Evolutionary conservation across 2,113 vertebrate genomes (phyloP), one percentile per base, ranked within the genome.

Genomic region (Nestor notabilis): DNA sequence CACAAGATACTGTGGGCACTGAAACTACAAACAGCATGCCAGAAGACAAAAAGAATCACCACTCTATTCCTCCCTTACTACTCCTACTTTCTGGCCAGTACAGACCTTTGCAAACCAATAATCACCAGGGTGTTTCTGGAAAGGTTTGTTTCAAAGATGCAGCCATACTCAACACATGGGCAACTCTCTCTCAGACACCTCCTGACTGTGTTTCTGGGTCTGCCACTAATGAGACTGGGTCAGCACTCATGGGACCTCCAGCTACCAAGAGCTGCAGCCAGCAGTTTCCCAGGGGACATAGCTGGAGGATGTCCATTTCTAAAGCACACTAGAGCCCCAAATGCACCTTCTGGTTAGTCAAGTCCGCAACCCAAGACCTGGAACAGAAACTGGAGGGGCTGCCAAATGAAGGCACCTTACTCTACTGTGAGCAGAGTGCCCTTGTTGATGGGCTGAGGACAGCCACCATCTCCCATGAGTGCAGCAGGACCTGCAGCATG

Each of bases 121-220:
- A 80, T 27, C n/a, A 66, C 9, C 46, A 39, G 1, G 7, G 8
- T 16, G n/a, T 7, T 90, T 37, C 83, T 37, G 70, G 65, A 46
- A 68, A 83, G 28, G 44, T 39, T 16, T 77, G 79, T 35, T 47
- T 18, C 46, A 25, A 39, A 28, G 27, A 49, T 1, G 1, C 9
- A 2, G 1, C 37, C 3, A 2, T 18, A 39, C 71, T 39, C 39
- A 75, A 1, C 47, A 37, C 3, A 0, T 4, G 46, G 37, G 41
- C 29, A 90, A 21, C 28, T 24, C n/a, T 21, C 31, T 47, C 58
- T 33, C 3, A 2, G 47, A 55, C 24, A 60, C 44, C 52, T 60
- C 47, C 52, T 53, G 63, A 37, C 27, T 20, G 23, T 43, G 11
- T 14, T 77, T 20, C 60, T 79, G 79, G 64, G 8, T 70, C 53